Conservation (phyloP, 2,888 invertebrate species). For the Tenthredo mesomela region DNA sequence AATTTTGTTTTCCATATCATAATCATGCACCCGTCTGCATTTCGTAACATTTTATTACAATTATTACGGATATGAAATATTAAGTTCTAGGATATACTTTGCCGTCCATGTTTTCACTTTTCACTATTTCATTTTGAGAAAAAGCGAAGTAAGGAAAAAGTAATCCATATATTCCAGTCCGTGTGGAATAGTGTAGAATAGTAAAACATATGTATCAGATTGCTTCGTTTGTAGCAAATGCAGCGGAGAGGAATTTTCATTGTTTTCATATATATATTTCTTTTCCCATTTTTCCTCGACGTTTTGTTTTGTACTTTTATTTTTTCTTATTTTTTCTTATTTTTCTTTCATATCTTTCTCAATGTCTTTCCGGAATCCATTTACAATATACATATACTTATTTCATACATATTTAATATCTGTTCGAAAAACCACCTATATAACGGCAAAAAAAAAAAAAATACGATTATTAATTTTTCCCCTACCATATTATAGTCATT, state of each 20-base stretch:
- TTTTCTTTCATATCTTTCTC: not conserved
- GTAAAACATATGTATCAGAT: slow-evolving; percentile 1
- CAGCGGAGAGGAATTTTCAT: slow-evolving; percentile 6
- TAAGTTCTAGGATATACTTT: not conserved
- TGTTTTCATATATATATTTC: not conserved
- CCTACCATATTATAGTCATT: not conserved
- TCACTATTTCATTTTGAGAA: not conserved
- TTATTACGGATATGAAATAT: not conserved
- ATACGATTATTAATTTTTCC: not conserved
- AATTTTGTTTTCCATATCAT: not conserved
- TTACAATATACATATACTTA: not conserved
- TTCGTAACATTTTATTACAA: not conserved
- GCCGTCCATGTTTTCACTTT: not conserved
- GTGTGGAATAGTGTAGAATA: not conserved
- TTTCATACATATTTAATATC: not conserved
- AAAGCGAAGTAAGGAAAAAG: slow-evolving; percentile 1
- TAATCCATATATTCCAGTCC: slow-evolving; percentile 5
- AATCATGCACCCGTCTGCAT: not conserved
- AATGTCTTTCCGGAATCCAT: not conserved
- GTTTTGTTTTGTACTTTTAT: too few relatives aligned
- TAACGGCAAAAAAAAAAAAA: not conserved
- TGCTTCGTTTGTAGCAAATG: slow-evolving; percentile 29
- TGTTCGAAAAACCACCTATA: not conserved
- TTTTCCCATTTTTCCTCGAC: not conserved
- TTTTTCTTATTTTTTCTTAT: not conserved